These are phyloP conservation scores for Todiramphus saurophagus DNA, from an alignment of 2,113 vertebrate species.

Conservation along the genomic window DNA sequence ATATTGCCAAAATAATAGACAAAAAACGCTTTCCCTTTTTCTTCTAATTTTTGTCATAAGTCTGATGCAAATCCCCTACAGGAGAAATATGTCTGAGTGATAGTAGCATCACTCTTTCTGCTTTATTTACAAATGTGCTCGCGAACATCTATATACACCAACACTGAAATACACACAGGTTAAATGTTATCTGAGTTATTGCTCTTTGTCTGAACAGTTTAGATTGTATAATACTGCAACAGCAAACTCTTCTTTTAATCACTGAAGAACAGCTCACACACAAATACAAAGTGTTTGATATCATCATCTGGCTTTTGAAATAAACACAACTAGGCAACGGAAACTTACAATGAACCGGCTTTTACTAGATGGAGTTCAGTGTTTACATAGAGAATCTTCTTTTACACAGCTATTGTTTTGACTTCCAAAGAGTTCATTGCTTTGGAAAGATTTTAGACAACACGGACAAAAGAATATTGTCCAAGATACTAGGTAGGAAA, in stretches of 20 bases:
- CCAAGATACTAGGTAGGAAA: background rate
- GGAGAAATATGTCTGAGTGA: background rate
- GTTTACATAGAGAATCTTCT: background rate
- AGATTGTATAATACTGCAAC: background rate
- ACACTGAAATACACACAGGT: background rate
- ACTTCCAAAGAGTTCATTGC: background rate
- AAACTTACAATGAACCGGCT: background rate
- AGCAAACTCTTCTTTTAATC: slow-evolving; percentile 23
- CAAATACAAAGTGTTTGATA: background rate
- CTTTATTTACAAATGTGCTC: background rate
- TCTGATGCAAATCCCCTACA: background rate
- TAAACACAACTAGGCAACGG: slow-evolving; percentile 19
- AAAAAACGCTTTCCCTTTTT: background rate
- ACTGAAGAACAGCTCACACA: background rate
- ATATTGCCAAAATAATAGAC: background rate
- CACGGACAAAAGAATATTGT: background rate
- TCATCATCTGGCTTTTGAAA: background rate
- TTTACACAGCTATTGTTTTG: background rate
- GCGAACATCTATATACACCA: background rate
- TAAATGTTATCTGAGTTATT: background rate
- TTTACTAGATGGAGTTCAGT: background rate
- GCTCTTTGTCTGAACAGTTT: background rate
- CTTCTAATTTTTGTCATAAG: background rate
- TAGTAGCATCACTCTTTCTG: background rate
- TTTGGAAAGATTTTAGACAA: background rate